phyloP scores from a whole-genome alignment of 2,888 invertebrate genomes.

The Panorpa germanica region DNA sequence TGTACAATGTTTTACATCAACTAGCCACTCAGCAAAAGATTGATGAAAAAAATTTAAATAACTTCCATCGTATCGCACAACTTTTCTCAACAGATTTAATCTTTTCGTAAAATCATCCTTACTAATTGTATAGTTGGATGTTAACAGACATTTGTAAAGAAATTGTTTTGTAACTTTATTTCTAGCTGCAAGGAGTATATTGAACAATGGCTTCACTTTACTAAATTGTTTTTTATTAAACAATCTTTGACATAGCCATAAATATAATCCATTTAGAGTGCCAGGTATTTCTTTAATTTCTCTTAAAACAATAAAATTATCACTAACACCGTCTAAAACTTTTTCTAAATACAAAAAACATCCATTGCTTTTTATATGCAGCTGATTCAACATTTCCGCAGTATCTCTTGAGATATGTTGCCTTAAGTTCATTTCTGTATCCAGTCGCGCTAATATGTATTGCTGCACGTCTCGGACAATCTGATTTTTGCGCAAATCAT shows the following conservation, averaged over 20 bases:
- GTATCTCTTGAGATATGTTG: slow-evolving; percentile 82
- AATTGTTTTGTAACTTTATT: slow-evolving; percentile 68
- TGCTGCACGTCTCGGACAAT: slow-evolving; percentile 91
- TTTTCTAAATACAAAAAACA: slow-evolving; percentile 76
- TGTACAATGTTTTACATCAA: slow-evolving; percentile 96
- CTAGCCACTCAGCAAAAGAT: slow-evolving; percentile 86
- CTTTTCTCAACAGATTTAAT: slow-evolving; percentile 48
- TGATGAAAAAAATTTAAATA: slow-evolving; percentile 48
- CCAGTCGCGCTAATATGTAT: slow-evolving; percentile 77
- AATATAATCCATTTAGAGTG: slow-evolving; percentile 82
- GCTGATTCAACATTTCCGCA: slow-evolving; percentile 84
- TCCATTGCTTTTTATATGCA: slow-evolving; percentile 92
- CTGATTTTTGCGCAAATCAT: slow-evolving; percentile 74
- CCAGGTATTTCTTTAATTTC: slow-evolving; percentile 90
- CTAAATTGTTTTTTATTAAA: slow-evolving; percentile 79
- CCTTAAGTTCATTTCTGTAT: slow-evolving; percentile 71
- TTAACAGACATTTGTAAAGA: slow-evolving; percentile 63
- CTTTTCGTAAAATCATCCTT: slow-evolving; percentile 65
- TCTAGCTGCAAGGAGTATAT: slow-evolving; percentile 72
- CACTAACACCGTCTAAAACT: slow-evolving; percentile 80
- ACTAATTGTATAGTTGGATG: slow-evolving; percentile 59
- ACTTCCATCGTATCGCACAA: slow-evolving; percentile 20
- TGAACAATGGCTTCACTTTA: slow-evolving; percentile 68
- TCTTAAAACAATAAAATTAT: slow-evolving; percentile 78
- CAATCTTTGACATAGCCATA: slow-evolving; percentile 86